Evolutionary conservation across 1,140 invertebrate genomes (phyloP).

Genomic region (Pissodes strobi): DNA sequence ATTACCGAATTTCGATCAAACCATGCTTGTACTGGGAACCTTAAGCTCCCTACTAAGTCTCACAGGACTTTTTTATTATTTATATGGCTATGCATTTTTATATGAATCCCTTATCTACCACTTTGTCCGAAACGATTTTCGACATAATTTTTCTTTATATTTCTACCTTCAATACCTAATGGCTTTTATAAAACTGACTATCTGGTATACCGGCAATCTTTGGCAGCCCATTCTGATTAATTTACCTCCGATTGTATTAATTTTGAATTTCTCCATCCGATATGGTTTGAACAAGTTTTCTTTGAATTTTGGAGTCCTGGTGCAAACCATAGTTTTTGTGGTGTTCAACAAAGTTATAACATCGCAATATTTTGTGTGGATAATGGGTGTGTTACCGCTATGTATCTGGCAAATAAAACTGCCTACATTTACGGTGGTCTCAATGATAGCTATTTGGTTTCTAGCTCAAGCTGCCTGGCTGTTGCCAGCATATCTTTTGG

Average conservation of each 20-base stretch:
- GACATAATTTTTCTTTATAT: constrained; percentile 97
- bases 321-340: constrained; percentile 87
- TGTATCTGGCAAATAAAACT: constrained; percentile 70
- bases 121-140: constrained; percentile 81
- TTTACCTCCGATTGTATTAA: constrained; percentile 73
- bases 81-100: constrained; percentile 89
- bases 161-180: constrained; percentile 92
- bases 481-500: constrained; percentile 86
- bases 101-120: constrained; percentile 95
- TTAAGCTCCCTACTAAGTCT: constrained; percentile 66
- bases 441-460: constrained; percentile 71
- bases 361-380: constrained; percentile 98
- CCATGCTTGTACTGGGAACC: constrained; percentile 69
- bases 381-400: constrained; percentile 83
- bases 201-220: constrained; percentile 50
- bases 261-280: constrained; percentile 72
- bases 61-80: constrained; percentile 68
- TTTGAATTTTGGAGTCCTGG: constrained; percentile 83
- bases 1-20: constrained; percentile 68
- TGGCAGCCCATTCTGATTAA: constrained; percentile 71
- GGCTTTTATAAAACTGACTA: constrained; percentile 55
- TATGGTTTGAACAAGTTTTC: constrained; percentile 69
- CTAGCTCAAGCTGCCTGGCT: constrained; percentile 84
- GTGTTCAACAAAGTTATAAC: constrained; percentile 96
- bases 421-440: constrained; percentile 57